phyloP scores from a whole-genome alignment of 2,797 vertebrate species.

The Microctenopoma steveboyesi region DNA sequence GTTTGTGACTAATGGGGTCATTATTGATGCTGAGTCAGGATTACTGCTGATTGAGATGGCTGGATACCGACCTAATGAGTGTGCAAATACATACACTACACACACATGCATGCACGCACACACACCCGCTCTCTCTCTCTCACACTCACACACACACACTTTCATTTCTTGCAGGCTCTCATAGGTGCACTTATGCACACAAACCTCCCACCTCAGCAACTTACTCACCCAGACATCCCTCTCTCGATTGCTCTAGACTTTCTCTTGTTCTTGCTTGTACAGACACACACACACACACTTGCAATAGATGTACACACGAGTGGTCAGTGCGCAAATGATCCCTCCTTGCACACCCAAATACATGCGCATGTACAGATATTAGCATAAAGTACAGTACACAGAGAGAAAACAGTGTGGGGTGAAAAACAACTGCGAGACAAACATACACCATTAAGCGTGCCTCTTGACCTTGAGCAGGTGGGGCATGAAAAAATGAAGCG shows the following conservation, averaged over 20 bases:
- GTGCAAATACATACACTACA: slow-evolving; percentile 40
- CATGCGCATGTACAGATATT: neutral
- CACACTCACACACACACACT: slow-evolving; percentile 39
- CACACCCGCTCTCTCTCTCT: slow-evolving; percentile 3
- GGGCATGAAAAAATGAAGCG: neutral
- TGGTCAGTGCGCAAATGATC: slow-evolving; percentile 29
- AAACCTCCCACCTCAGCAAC: slow-evolving; percentile 74
- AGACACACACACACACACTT: slow-evolving; percentile 24
- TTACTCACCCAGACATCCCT: slow-evolving; percentile 60
- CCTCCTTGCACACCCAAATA: neutral
- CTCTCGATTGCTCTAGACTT: slow-evolving; percentile 41
- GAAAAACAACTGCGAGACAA: slow-evolving; percentile 11
- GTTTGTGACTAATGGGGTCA: slow-evolving; percentile 81
- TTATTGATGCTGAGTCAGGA: slow-evolving; percentile 83
- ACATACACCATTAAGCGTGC: neutral
- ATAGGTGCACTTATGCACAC: slow-evolving; percentile 71
- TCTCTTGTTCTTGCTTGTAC: slow-evolving; percentile 11
- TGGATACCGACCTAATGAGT: slow-evolving; percentile 75
- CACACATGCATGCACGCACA: neutral
- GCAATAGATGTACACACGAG: slow-evolving; percentile 10
- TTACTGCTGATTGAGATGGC: slow-evolving; percentile 77
- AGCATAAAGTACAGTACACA: neutral
- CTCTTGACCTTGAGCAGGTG: slow-evolving; percentile 15
- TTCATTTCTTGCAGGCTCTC: slow-evolving; percentile 67
- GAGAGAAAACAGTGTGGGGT: slow-evolving; percentile 1